Evolutionary conservation across 2,888 invertebrate species (phyloP), one percentile per base, ranked within the genome.

Genomic region (Hydrotaea cyrtoneurina): DNA sequence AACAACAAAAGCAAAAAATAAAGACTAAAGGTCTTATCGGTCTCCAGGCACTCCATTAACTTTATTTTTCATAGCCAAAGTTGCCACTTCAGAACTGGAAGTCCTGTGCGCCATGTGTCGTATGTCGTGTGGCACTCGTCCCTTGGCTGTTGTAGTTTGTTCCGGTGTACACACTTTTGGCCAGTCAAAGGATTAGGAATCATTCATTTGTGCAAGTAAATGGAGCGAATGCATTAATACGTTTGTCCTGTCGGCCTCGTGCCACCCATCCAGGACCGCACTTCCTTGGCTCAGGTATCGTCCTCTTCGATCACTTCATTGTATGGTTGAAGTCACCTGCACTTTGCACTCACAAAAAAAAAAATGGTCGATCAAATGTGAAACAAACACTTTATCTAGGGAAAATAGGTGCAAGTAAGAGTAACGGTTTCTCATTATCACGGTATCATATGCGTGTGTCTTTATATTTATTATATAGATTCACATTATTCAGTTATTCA

Each of bases 151-250:
- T 69, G 4, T 46, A 69, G 21, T 69, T 23, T 36, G 57, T 43
- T 59, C 59, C 31, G 19, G 50, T 59, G 72, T 72, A 11, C 75
- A 23, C 50, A 46, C 53, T 76, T 36, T 11, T 74, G 82, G 39
- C 82, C 77, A 79, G 76, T 86, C 79, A 86, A 87, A 86, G 88
- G 89, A 88, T 90, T 90, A 89, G 89, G 88, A 91, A 88, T 91
- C 90, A 91, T 90, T 91, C 91, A 90, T 88, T 91, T 91, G 91
- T 90, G 87, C 90, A 91, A 90, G 91, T 91, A 91, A 91, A 91
- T 91, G 90, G 90, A 90, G 89, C 90, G 91, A 87, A 89, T 89
- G 89, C 87, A 88, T 89, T 88, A 78, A 71, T 46, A 66, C 57
- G 0, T 17, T 4, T 0, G 10, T 36, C 31, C 62, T 62, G 17